A percentile compares a stretch with the other conserved stretches of the same genome.
phyloP scores from a whole-genome alignment of 2,888 invertebrate species.

The Tinea trinotella region DNA sequence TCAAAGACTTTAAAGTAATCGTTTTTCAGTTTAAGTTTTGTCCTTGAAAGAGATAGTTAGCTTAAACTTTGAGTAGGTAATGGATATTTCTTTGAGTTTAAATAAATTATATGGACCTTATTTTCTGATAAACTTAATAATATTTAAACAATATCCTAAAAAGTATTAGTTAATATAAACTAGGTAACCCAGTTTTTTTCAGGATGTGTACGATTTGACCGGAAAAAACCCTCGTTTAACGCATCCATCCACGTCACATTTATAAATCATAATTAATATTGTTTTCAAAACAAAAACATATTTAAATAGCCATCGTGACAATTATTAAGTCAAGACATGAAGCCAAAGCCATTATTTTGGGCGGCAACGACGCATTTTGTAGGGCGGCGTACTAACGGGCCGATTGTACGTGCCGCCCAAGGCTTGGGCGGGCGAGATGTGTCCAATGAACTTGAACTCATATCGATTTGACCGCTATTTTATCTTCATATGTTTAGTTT shows the following conservation, averaged over 20 bases:
- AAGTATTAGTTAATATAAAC: too few species aligned
- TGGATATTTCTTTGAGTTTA: too few species aligned
- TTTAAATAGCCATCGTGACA: background rate
- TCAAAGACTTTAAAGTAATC: too few species aligned
- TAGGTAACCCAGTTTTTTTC: too few species aligned
- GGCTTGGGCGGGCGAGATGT: slow-evolving; percentile 19
- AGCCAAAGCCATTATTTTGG: slow-evolving; percentile 26
- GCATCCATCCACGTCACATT: too few species aligned
- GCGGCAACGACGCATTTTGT: slow-evolving; percentile 23
- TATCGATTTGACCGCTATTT: slow-evolving; percentile 21
- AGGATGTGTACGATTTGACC: too few species aligned
- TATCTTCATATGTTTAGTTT: background rate
- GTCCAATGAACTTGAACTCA: slow-evolving; percentile 31
- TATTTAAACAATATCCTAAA: too few species aligned
- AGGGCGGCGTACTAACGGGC: slow-evolving; percentile 35
- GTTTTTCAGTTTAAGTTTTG: background rate
- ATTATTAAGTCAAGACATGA: slow-evolving; percentile 11
- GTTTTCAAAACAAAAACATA: background rate
- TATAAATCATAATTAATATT: too few species aligned
- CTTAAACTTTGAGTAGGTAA: too few species aligned
- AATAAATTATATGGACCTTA: too few species aligned
- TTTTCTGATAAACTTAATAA: too few species aligned
- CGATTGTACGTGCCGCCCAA: slow-evolving; percentile 26
- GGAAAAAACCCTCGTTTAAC: too few species aligned
- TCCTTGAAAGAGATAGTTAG: background rate